Base-by-base conservation (phyloP, 2,113 vertebrate genomes). In the Sylvilagus bachmani region DNA sequence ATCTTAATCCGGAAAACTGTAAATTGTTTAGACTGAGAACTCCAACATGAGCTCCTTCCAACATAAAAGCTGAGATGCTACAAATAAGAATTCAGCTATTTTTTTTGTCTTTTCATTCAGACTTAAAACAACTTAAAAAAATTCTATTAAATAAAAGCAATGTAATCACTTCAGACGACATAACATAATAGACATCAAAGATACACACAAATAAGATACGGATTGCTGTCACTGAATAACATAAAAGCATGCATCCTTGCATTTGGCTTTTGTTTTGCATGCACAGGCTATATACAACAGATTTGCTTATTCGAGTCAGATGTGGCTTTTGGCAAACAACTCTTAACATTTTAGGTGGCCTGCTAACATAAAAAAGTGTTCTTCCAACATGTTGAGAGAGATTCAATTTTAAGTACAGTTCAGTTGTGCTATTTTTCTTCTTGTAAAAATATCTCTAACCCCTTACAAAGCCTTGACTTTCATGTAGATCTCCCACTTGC, bases 121-220 rank as follows among this genome's bases (percentile, higher is more conserved):
- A 97, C 95, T 94, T 96, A 95, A 97, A 97, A 97, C 94, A 93
- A 96, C 94, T 93, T 97, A 71, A 93, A 96, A 97, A 94, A 80
- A 29, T 51, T 93, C 74, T 93, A 95, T 97, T 96, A 95, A 97
- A 97, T 97, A 92, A 96, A 95, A 97, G 92, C 93, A 95, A 61
- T 93, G 95, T 95, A 95, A 97, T 97, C 92, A 93, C 91, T 96
- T 97, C 95, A 96, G 95, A 98, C 10, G 91, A 97, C 91, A 94
- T 91, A 96, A 90, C 93, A 94, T 81, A 95, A 84, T 70, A 94
- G 89, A 97, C 49, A 81, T 95, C 89, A 97, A 96, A 94, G 70
- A 96, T 74, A 75, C 53, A 86, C 77, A 87, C 82, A 93, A 86
- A 92, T 95, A 95, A 97, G 93, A 36, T 44, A 89, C 27, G 64